Evolutionary conservation across 2,797 vertebrate species (phyloP).

Genomic region (Micropoecilia bifurca): DNA sequence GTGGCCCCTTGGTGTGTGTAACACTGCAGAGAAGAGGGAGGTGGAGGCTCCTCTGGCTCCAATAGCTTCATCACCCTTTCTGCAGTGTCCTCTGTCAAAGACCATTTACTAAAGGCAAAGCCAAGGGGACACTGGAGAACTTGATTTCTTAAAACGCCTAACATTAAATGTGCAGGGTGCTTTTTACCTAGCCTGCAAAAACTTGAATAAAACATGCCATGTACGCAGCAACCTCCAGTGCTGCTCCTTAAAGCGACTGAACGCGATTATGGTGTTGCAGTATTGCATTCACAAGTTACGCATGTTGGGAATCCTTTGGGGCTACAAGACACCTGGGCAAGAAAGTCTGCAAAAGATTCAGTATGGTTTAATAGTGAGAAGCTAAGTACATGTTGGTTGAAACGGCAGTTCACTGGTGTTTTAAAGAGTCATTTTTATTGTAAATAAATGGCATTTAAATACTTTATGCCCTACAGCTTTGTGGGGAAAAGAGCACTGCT

Average conservation of each 20-base stretch:
- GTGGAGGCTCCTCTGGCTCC: constrained; percentile 52
- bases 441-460: not conserved
- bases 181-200: not conserved
- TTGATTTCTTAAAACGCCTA: not conserved
- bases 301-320: constrained; percentile 59
- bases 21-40: constrained; percentile 61
- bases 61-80: constrained; percentile 43
- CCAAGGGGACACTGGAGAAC: not conserved
- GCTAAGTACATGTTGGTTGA: constrained; percentile 55
- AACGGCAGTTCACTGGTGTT: constrained; percentile 38
- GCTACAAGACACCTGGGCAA: constrained; percentile 71
- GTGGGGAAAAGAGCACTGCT: not conserved
- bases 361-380: constrained; percentile 71
- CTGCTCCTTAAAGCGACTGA: constrained; percentile 73
- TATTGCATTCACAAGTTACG: constrained; percentile 70
- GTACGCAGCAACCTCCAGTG: constrained; percentile 34
- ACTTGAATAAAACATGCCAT: constrained; percentile 15
- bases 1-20: constrained; percentile 36
- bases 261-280: constrained; percentile 77
- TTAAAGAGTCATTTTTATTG: constrained; percentile 20
- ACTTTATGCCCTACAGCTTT: not conserved
- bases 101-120: constrained; percentile 35
- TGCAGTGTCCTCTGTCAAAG: constrained; percentile 51
- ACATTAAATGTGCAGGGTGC: not conserved
- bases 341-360: constrained; percentile 63